phyloP scores from a whole-genome alignment of 1,140 invertebrate species.

The Cyrtorhinus lividipennis region DNA sequence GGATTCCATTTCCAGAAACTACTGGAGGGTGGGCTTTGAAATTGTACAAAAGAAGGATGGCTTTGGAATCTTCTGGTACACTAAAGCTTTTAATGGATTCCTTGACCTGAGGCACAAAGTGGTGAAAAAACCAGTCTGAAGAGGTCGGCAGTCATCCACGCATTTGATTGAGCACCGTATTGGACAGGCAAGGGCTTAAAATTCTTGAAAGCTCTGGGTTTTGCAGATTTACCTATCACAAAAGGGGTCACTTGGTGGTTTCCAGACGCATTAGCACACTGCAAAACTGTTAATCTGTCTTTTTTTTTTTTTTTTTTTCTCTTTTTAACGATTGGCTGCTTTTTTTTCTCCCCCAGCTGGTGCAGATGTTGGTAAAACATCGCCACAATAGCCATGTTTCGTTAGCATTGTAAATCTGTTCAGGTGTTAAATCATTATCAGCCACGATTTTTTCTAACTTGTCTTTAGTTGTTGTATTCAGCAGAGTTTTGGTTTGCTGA shows the following conservation, averaged over 20 bases:
- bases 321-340: constrained; percentile 6
- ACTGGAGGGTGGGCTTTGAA: constrained; percentile 19
- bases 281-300: constrained; percentile 13
- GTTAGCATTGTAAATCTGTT: constrained; percentile 5
- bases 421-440: neutral
- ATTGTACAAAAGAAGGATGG: constrained; percentile 29
- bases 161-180: constrained; percentile 33
- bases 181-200: constrained; percentile 29
- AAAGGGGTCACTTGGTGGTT: constrained; percentile 27
- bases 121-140: constrained; percentile 24
- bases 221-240: constrained; percentile 32
- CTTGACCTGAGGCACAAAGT: constrained; percentile 17
- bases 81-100: constrained; percentile 12
- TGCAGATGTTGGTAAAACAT: constrained; percentile 7
- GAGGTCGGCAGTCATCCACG: constrained; percentile 34
- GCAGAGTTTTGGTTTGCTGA: neutral
- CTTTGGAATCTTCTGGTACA: constrained; percentile 23
- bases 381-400: neutral
- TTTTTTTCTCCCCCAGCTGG: constrained; percentile 8
- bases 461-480: neutral
- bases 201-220: constrained; percentile 35
- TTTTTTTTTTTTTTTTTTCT: constrained; percentile 15
- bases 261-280: constrained; percentile 13
- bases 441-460: neutral
- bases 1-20: constrained; percentile 13